A percentile compares a stretch with the other conserved stretches of the same genome.
phyloP scores from a whole-genome alignment of 92 coral and sea anemone genomes.

The Hydrozoanthus gracilis region DNA sequence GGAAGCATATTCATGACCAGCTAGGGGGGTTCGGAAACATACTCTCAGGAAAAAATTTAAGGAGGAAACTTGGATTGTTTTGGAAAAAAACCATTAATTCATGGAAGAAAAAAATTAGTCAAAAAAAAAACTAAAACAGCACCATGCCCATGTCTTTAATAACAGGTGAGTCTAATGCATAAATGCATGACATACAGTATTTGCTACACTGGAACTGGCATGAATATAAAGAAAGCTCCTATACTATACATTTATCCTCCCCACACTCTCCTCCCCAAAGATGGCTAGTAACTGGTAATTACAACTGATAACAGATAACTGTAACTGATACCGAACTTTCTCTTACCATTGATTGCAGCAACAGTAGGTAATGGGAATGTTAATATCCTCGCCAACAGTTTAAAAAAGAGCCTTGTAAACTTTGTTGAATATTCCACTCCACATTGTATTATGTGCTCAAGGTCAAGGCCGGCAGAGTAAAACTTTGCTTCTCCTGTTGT shows the following conservation, averaged over 20 bases:
- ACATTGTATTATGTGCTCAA: conserved; percentile 34
- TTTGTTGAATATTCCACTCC: conserved; percentile 26
- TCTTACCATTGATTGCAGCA: conserved; percentile 82
- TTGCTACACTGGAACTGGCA: no score
- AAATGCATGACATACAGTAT: no score
- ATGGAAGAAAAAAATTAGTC: no score
- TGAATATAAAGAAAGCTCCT: no score
- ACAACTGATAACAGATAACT: background rate
- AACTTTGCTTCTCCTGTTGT: conserved; percentile 74
- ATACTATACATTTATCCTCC: background rate
- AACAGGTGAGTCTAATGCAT: no score
- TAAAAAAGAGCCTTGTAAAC: background rate
- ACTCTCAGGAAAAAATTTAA: no score
- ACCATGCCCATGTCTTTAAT: no score
- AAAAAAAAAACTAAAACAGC: no score
- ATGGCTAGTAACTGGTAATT: background rate
- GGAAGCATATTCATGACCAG: no score
- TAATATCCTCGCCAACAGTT: conserved; percentile 46
- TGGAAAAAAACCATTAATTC: no score
- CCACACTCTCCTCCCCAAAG: background rate
- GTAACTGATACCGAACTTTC: background rate
- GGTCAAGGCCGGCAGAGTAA: conserved; percentile 78
- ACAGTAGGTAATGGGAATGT: conserved; percentile 80
- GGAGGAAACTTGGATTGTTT: no score
- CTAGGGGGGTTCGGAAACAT: no score